Conservation (phyloP, 2,113 vertebrate species). For the Callithrix jacchus region DNA sequence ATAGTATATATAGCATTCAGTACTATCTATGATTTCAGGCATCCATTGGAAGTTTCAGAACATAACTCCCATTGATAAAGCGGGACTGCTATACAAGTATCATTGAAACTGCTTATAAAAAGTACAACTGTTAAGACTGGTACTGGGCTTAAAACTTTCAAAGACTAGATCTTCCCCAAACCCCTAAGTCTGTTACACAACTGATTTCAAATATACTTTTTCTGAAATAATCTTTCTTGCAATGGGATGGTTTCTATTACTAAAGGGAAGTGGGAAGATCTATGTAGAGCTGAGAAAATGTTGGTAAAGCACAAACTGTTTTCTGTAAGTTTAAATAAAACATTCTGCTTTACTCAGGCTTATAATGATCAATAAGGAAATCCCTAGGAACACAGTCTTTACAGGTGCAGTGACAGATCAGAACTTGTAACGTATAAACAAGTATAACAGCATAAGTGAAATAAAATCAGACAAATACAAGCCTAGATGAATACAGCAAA, state of each 20-base stretch:
- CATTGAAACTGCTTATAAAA: background rate
- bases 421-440: constrained; percentile 19
- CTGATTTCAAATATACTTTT: constrained; percentile 60
- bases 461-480: constrained; percentile 35
- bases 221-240: constrained; percentile 56
- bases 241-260: constrained; percentile 47
- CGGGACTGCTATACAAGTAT: background rate
- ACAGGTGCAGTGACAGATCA: constrained; percentile 40
- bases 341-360: constrained; percentile 6
- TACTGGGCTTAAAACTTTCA: constrained; percentile 25
- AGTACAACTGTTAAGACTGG: constrained; percentile 7
- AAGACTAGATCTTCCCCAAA: constrained; percentile 5
- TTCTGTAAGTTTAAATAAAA: constrained; percentile 57
- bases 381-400: background rate
- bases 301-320: constrained; percentile 45
- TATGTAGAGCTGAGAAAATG: constrained; percentile 35
- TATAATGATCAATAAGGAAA: constrained; percentile 52
- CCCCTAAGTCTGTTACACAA: constrained; percentile 60
- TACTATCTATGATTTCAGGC: background rate
- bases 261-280: background rate
- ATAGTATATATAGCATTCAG: background rate
- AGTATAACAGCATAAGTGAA: constrained; percentile 28
- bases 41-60: background rate
- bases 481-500: background rate
- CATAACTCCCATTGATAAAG: background rate